These are phyloP conservation scores for Aporophyla nigra DNA, from an alignment of 2,888 invertebrate species.

Conservation along the genomic window DNA sequence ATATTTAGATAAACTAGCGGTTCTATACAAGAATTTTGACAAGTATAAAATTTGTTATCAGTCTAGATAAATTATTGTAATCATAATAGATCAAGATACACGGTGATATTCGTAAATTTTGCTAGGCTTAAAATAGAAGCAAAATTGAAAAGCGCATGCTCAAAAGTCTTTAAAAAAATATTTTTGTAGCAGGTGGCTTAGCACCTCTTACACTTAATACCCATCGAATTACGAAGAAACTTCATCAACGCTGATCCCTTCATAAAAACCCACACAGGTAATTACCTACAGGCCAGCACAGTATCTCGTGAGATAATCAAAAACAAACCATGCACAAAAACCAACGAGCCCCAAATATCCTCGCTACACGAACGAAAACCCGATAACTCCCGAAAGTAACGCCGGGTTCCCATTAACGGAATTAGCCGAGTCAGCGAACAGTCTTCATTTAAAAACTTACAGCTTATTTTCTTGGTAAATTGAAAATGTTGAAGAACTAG, in stretches of 20 bases:
- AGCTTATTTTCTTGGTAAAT: conserved; percentile 70
- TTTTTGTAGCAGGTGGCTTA: neutral
- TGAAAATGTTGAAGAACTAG: conserved; percentile 70
- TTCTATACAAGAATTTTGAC: neutral
- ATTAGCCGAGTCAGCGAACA: conserved; percentile 65
- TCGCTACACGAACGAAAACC: conserved; percentile 18
- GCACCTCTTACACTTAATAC: neutral
- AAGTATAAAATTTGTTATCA: neutral
- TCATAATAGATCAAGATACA: neutral
- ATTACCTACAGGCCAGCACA: neutral
- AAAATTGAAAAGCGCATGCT: neutral
- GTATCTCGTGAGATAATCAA: conserved; percentile 34
- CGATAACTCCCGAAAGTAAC: conserved; percentile 42
- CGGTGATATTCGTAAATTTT: neutral
- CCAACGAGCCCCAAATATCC: conserved; percentile 36
- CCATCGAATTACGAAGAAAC: no score
- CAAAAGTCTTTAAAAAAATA: neutral
- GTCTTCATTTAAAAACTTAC: conserved; percentile 67
- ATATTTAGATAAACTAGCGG: neutral
- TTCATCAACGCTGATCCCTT: neutral
- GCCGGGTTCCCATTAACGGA: conserved; percentile 64
- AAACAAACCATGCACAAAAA: conserved; percentile 43
- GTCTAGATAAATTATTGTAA: neutral
- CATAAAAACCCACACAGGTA: conserved; percentile 1
- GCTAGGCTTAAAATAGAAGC: neutral